Percentiles rank a stretch among this genome's conserved stretches.
Evolutionary conservation across 2,888 invertebrate species (phyloP).

Genomic region (Phaedon cochleariae): DNA sequence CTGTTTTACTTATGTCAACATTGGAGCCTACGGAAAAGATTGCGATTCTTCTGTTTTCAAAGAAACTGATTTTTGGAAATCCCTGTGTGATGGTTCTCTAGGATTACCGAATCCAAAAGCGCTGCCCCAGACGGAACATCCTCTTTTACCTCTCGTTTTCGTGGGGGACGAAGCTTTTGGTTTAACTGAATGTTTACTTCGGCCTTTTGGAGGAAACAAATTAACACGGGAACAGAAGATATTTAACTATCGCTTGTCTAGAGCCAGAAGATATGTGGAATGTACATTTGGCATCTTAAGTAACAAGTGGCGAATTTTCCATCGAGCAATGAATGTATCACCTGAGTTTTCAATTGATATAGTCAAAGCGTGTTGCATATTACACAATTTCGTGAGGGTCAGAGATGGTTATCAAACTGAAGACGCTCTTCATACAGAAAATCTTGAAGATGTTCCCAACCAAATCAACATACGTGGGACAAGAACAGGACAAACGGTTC

Average conservation of each 20-base stretch:
- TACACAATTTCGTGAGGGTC: constrained; percentile 37
- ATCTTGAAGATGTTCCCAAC: constrained; percentile 19
- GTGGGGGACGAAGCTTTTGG: constrained; percentile 36
- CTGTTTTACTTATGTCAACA: constrained; percentile 24
- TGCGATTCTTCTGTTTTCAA: constrained; percentile 27
- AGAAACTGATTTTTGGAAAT: constrained; percentile 21
- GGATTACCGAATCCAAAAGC: constrained; percentile 20
- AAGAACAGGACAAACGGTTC: no score
- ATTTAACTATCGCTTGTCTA: constrained; percentile 35
- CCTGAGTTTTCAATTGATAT: constrained; percentile 41
- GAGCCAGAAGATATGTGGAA: constrained; percentile 46
- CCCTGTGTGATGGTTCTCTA: constrained; percentile 9
- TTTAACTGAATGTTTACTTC: constrained; percentile 22
- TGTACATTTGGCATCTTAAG: constrained; percentile 40
- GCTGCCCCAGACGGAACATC: constrained; percentile 18
- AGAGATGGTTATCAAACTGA: constrained; percentile 32
- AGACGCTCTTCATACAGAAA: no score
- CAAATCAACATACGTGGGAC: constrained; percentile 13
- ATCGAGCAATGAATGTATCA: constrained; percentile 36
- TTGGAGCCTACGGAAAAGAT: constrained; percentile 25
- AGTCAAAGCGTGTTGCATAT: constrained; percentile 44
- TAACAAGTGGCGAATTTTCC: constrained; percentile 50
- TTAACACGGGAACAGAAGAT: constrained; percentile 27
- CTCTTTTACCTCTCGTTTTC: constrained; percentile 22
- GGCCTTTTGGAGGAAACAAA: constrained; percentile 31